Percentiles rank a stretch among this genome's conserved stretches.
Conservation (phyloP, 2,888 invertebrate species). For the Physocephala rufipes region DNA sequence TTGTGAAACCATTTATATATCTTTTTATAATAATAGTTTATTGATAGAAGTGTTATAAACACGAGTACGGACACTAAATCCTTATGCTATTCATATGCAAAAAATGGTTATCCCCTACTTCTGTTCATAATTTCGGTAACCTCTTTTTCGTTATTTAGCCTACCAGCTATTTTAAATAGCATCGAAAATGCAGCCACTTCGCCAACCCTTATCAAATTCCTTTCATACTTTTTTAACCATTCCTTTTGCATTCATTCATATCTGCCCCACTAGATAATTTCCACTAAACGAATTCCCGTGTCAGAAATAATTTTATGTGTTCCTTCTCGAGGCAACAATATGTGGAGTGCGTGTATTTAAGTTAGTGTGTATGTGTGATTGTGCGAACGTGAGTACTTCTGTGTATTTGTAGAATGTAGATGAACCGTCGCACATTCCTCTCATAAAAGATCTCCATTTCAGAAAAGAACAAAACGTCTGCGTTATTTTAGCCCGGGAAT, state of each 20-base stretch:
- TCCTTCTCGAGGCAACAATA: background rate
- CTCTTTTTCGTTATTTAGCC: background rate
- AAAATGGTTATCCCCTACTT: too few species aligned
- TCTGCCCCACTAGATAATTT: background rate
- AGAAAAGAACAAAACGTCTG: too few species aligned
- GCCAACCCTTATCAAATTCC: background rate
- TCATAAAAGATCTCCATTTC: too few species aligned
- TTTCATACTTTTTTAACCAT: background rate
- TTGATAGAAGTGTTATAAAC: background rate
- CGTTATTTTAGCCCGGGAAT: too few species aligned
- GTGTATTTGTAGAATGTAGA: too few species aligned
- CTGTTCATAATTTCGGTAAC: background rate
- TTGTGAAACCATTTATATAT: background rate
- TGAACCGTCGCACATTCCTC: too few species aligned
- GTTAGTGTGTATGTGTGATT: background rate
- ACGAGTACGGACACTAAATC: background rate
- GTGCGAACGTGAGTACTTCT: background rate
- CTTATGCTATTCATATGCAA: too few species aligned
- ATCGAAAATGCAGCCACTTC: background rate
- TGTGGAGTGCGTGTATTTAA: background rate
- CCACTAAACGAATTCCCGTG: conserved; percentile 28
- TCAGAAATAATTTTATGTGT: conserved; percentile 22
- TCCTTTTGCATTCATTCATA: background rate
- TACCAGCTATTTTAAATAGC: background rate
- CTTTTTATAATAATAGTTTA: background rate